phyloP scores from a whole-genome alignment of 2,888 invertebrate species.

The Spicauda simplicius region DNA sequence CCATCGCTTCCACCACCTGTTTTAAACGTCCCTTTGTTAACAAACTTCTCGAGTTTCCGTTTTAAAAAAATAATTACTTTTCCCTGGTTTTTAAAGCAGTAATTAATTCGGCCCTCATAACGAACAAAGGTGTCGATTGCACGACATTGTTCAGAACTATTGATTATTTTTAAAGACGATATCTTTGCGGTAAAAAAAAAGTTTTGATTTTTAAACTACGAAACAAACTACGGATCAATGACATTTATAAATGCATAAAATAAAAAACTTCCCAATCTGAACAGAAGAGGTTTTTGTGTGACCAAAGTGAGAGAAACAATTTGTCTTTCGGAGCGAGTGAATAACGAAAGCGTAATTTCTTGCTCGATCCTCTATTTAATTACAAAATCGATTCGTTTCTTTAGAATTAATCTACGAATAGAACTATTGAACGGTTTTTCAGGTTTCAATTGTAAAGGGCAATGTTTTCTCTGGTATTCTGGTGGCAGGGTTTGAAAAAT shows the following conservation, averaged over 20 bases:
- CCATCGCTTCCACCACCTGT: conserved; percentile 18
- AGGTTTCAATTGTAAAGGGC: conserved; percentile 38
- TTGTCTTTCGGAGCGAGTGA: conserved; percentile 47
- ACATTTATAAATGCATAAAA: conserved; percentile 49
- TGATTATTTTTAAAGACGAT: conserved; percentile 46
- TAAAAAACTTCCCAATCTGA: conserved; percentile 42
- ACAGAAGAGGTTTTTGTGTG: conserved; percentile 46
- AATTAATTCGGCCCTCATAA: conserved; percentile 76
- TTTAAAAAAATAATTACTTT: conserved; percentile 69
- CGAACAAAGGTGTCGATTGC: conserved; percentile 74
- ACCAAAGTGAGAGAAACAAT: conserved; percentile 51
- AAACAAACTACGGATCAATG: conserved; percentile 47
- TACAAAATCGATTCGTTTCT: conserved; percentile 62
- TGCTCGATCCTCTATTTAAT: conserved; percentile 58
- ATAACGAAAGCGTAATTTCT: conserved; percentile 55
- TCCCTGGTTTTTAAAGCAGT: conserved; percentile 63
- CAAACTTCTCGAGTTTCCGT: conserved; percentile 76
- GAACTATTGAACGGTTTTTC: conserved; percentile 49
- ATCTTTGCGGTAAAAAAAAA: conserved; percentile 52
- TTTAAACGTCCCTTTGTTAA: conserved; percentile 57
- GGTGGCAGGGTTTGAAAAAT: background rate
- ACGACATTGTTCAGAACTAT: conserved; percentile 55
- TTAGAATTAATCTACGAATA: conserved; percentile 51
- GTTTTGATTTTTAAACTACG: conserved; percentile 11
- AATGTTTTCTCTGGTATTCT: conserved; percentile 29